These are phyloP conservation scores for Manis pentadactyla DNA, from an alignment of 2,797 vertebrate genomes.

Conservation along the genomic window DNA sequence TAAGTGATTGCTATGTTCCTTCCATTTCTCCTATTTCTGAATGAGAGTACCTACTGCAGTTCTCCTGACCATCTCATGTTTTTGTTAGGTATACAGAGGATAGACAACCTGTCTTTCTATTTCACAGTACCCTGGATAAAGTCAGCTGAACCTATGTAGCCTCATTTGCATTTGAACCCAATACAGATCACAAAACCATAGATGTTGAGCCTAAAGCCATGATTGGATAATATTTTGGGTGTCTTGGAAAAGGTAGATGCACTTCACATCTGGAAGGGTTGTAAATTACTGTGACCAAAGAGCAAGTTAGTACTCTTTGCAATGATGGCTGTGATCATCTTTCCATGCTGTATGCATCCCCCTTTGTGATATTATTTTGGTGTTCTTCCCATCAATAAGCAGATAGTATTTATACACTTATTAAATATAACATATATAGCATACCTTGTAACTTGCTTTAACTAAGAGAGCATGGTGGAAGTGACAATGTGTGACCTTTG, in stretches of 20 bases:
- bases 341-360: too few species aligned
- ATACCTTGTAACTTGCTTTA: neutral
- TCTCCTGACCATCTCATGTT: neutral
- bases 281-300: neutral
- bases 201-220: neutral
- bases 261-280: neutral
- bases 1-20: neutral
- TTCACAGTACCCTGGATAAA: neutral
- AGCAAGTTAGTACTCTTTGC: neutral
- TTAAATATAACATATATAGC: neutral
- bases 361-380: neutral
- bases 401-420: neutral
- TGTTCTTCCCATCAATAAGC: neutral
- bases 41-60: neutral
- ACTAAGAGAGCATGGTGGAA: neutral
- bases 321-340: neutral
- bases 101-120: neutral
- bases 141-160: neutral
- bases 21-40: neutral
- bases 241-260: neutral
- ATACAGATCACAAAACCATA: neutral
- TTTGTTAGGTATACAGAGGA: too few species aligned
- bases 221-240: neutral
- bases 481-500: neutral
- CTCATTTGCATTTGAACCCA: too few species aligned